Evolutionary conservation across 2,113 vertebrate species (phyloP).

Genomic region (Ploceus nigricollis): DNA sequence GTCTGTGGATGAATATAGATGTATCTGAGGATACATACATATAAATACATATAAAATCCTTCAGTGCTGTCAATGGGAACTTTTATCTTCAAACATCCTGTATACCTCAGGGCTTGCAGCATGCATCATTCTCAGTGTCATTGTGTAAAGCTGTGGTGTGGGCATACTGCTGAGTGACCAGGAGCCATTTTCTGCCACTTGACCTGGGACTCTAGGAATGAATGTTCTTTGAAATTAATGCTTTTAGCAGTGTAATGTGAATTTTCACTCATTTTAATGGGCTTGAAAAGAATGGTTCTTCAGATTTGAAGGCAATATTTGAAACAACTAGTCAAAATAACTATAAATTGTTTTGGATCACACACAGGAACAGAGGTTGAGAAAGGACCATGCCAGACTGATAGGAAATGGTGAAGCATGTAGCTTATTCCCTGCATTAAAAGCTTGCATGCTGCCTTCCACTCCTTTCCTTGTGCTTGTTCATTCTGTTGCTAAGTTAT

Average conservation of each 20-base stretch:
- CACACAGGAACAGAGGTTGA: fast-evolving
- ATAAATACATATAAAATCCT: background rate
- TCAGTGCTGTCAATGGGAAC: background rate
- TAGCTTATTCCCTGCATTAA: background rate
- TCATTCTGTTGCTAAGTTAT: background rate
- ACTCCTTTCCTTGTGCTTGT: background rate
- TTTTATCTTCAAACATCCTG: background rate
- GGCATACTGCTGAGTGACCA: background rate
- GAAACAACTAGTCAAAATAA: background rate
- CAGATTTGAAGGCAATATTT: background rate
- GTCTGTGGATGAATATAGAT: background rate
- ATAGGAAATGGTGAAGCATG: background rate
- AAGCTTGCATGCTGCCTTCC: background rate
- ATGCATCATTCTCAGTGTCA: background rate
- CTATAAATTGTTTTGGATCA: background rate
- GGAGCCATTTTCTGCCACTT: background rate
- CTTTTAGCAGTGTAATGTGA: background rate
- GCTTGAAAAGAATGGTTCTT: background rate
- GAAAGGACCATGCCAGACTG: background rate
- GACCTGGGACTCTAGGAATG: background rate
- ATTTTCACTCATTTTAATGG: background rate
- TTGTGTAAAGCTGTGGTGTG: background rate
- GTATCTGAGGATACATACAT: background rate
- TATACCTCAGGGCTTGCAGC: background rate
- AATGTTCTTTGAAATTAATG: background rate